A percentile compares a stretch with the other conserved stretches of the same genome.
Evolutionary conservation across 2,888 invertebrate species (phyloP).

Genomic region (Eumerus sabulonum): DNA sequence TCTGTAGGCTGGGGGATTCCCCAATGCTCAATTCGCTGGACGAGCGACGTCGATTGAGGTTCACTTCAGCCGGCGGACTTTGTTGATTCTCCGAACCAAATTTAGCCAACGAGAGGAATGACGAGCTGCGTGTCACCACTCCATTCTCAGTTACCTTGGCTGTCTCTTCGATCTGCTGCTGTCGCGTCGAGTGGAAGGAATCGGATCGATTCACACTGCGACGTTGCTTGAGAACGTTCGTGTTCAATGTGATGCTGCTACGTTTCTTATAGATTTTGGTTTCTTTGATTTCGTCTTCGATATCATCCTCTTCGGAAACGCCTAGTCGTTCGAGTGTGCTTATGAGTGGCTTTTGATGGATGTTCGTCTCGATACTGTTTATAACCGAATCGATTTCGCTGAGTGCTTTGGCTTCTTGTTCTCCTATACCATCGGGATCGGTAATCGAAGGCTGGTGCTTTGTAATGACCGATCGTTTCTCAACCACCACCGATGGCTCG

Average conservation of each 20-base stretch:
- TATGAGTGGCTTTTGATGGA: constrained; percentile 49
- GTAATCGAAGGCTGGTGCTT: constrained; percentile 7
- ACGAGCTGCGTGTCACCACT: constrained; percentile 74
- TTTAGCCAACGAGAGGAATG: constrained; percentile 75
- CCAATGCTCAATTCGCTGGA: constrained; percentile 78
- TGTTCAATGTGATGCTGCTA: constrained; percentile 65
- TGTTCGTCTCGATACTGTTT: constrained; percentile 26
- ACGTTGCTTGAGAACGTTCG: constrained; percentile 63
- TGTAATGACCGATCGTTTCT: constrained; percentile 1
- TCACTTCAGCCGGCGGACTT: constrained; percentile 66
- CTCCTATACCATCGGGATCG: constrained; percentile 32
- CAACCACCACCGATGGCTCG: not conserved
- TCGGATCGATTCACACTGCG: constrained; percentile 74
- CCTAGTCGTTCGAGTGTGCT: constrained; percentile 55
- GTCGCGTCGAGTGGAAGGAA: constrained; percentile 75
- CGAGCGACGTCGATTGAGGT: constrained; percentile 74
- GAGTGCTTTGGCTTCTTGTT: constrained; percentile 28
- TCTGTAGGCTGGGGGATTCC: constrained; percentile 78
- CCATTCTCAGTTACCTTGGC: constrained; percentile 25
- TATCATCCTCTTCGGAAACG: constrained; percentile 65
- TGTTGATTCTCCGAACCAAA: constrained; percentile 69
- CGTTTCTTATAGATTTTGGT: constrained; percentile 71
- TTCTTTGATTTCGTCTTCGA: not conserved
- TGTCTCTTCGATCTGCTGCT: constrained; percentile 51
- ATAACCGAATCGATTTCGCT: constrained; percentile 47